phyloP scores from a whole-genome alignment of 2,797 vertebrate genomes.

The Pantherophis alleghaniensis region DNA sequence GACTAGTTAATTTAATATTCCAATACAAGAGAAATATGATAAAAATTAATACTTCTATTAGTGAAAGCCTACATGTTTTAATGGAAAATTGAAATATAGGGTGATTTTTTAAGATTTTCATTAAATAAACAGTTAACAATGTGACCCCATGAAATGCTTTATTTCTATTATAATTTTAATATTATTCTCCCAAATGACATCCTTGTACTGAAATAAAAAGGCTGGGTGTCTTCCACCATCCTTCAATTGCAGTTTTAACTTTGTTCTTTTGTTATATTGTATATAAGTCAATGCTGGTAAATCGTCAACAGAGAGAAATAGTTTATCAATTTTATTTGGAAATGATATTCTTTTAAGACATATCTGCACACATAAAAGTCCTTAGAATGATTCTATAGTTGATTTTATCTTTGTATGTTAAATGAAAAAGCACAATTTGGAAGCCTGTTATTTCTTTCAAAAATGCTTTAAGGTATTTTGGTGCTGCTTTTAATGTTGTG shows the following conservation, averaged over 20 bases:
- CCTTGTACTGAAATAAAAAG: background rate
- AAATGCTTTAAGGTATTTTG: constrained; percentile 4
- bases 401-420: background rate
- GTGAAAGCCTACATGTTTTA: background rate
- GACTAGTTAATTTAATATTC: background rate
- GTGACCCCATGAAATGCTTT: background rate
- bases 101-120: background rate
- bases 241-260: background rate
- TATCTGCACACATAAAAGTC: background rate
- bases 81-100: background rate
- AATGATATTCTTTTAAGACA: constrained; percentile 33
- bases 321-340: constrained; percentile 37
- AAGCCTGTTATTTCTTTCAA: constrained; percentile 18
- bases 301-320: constrained; percentile 16
- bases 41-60: background rate
- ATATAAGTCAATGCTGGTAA: background rate
- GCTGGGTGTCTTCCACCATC: background rate
- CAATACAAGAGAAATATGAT: background rate
- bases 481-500: background rate
- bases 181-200: too few relatives aligned
- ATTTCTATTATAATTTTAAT: background rate
- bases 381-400: background rate
- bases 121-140: background rate
- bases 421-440: constrained; percentile 14
- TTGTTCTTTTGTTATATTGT: background rate